phyloP scores from a whole-genome alignment of 2,888 invertebrate genomes.

The Neuroscelio doddi region DNA sequence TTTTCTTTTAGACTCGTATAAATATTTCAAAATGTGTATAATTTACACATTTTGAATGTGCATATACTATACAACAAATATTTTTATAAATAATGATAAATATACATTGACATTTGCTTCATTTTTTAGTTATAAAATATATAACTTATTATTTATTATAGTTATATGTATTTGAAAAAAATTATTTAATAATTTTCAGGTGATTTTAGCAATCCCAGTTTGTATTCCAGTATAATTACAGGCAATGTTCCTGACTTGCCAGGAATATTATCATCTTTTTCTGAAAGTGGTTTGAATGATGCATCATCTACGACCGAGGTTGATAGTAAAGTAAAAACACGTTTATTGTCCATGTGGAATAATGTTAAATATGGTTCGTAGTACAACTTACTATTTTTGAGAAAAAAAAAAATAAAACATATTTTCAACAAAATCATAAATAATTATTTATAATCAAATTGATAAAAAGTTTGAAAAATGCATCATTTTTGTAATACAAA shows the following conservation, averaged over 20 bases:
- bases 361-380: conserved; percentile 88
- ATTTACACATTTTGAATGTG: too few relatives aligned
- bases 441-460: conserved; percentile 3
- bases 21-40: too few relatives aligned
- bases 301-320: conserved; percentile 72
- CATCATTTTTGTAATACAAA: background rate
- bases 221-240: conserved; percentile 54
- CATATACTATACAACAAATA: too few relatives aligned
- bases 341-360: conserved; percentile 91
- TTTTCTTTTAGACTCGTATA: too few relatives aligned
- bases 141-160: too few relatives aligned
- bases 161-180: too few relatives aligned
- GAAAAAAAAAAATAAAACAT: background rate
- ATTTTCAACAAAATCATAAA: background rate
- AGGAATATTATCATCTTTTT: conserved; percentile 45
- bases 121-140: too few relatives aligned
- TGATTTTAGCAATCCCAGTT: conserved; percentile 52
- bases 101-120: too few relatives aligned
- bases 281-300: conserved; percentile 57
- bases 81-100: too few relatives aligned
- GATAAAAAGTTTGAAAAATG: conserved; percentile 54
- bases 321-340: conserved; percentile 86
- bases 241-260: conserved; percentile 58
- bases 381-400: conserved; percentile 9
- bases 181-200: conserved; percentile 45